Conservation (phyloP, 1,140 invertebrate genomes). For the Panagrolaimus sp. region DNA sequence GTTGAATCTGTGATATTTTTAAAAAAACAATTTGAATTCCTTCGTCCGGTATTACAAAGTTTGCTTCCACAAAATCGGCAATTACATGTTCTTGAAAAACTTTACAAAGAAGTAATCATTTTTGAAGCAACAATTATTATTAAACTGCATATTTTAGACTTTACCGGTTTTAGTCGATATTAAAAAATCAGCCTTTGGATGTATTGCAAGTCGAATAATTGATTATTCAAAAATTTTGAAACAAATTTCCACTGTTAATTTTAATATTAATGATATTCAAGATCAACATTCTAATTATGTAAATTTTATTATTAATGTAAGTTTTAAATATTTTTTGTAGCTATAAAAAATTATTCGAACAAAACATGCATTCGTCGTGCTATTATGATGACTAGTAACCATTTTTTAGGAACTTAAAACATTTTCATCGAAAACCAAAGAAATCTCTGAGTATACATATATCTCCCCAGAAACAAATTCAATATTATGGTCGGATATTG, state of each 20-base stretch:
- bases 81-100: conserved; percentile 56
- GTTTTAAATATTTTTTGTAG: neutral
- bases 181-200: conserved; percentile 76
- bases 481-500: conserved; percentile 78
- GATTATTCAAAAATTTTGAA: conserved; percentile 73
- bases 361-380: too few species aligned
- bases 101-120: conserved; percentile 47
- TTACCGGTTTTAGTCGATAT: conserved; percentile 66
- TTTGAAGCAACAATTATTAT: neutral
- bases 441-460: conserved; percentile 27
- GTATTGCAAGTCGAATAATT: conserved; percentile 73
- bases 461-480: conserved; percentile 33
- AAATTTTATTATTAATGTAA: conserved; percentile 61
- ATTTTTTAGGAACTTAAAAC: conserved; percentile 42
- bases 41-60: conserved; percentile 73
- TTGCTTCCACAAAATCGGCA: conserved; percentile 57
- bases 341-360: conserved; percentile 1
- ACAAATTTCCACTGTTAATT: conserved; percentile 79
- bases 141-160: conserved; percentile 53
- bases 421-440: conserved; percentile 32
- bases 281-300: conserved; percentile 85
- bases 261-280: conserved; percentile 87
- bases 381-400: conserved; percentile 7
- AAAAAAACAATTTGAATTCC: conserved; percentile 75
- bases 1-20: conserved; percentile 86